Base-by-base conservation (phyloP, 2,113 vertebrate genomes). In the Xenopus tropicalis region DNA sequence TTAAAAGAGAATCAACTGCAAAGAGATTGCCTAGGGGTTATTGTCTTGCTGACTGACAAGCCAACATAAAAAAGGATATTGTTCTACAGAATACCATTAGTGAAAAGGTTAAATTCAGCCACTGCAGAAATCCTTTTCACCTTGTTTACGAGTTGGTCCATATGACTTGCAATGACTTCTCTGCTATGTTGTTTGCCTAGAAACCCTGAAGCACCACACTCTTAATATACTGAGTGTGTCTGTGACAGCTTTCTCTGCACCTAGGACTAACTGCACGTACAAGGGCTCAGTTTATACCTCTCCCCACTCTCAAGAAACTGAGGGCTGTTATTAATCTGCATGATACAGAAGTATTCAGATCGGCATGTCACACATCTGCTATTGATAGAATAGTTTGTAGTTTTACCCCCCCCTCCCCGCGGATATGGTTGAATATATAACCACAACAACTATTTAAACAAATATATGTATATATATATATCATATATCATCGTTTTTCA, bases 321-420 rank as follows among this genome's bases (percentile, higher is more conserved):
- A 73, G 71, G 22, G 46, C 37, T 66, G 51, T 46, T 66, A 73
- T 66, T 43, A 46, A 66, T 73, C 62, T 54, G 58, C 22, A 14
- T 66, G 71, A 66, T 73, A 59, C 54, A 54, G 37, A 73, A 43
- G 17, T 66, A 66, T 73, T 52, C 37, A 58, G 63, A 43, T 43
- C 58, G 66, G 52, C 71, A 73, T 65, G 62, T 37, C 2, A 37
- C 29, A 37, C 29, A 37, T 37, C 29, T 37, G 29, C 29, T 37
- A 37, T 37, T 37, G 29, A 37, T 37, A 37, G 29, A 37, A 57
- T 24, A 7, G 19, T 29, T 14, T 67, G 66, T 65, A 19, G 56
- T 11, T 11, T 3, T 1, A n/a, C 11, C 56, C 19, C 71, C 29
- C 25, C n/a, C n/a, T n/a, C n/a, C n/a, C n/a, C n/a, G n/a, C 10